Base-by-base conservation (phyloP, 1,140 invertebrate genomes). In the Drosophila nigromelanica region DNA sequence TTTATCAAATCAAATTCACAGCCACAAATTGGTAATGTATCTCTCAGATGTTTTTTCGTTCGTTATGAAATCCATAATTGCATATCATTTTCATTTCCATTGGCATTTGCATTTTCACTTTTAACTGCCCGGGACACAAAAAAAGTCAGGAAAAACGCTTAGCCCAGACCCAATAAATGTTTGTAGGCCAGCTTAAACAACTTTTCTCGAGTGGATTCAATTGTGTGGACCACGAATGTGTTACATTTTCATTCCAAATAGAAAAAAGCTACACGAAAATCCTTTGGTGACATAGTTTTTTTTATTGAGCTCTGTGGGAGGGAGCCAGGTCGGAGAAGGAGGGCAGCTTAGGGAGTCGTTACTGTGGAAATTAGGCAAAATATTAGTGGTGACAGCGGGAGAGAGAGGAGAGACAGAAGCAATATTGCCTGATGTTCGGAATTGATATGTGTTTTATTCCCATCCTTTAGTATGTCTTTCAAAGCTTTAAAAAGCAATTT, bases 401-500 rank as follows among this genome's bases (percentile, higher is more conserved):
- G 15, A 35, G 43, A 37, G 10, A 10, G 24, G 24, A 56, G 10
- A 14, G 8, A 14, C 15, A 35, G 30, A 55, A 21, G 11, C 14
- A 52, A 14, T 37, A 14, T 33, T 67, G 63, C 55, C 55, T 30
- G 63, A 59, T 67, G 63, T 33, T 33, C n/a, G 63, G 35, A 47
- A 68, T 68, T 68, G 64, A 68, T 68, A 51, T 59, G 56, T 52
- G 27, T n/a, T 68, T 39, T 48, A 33, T 30, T 35, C 35, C 15
- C 35, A 50, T 12, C 18, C 40, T 42, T 62, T 45, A 14, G 30
- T n/a, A 42, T 30, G 33, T 48, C 30, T 54, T 27, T 4, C 15
- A 27, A 58, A 27, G 66, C 59, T 55, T 70, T 70, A 62, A 62
- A 70, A 62, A 70, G 58, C 67, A 70, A 62, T 62, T 70, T 62